Evolutionary conservation across 2,797 vertebrate species (phyloP).

Genomic region (Tenualosa ilisha): DNA sequence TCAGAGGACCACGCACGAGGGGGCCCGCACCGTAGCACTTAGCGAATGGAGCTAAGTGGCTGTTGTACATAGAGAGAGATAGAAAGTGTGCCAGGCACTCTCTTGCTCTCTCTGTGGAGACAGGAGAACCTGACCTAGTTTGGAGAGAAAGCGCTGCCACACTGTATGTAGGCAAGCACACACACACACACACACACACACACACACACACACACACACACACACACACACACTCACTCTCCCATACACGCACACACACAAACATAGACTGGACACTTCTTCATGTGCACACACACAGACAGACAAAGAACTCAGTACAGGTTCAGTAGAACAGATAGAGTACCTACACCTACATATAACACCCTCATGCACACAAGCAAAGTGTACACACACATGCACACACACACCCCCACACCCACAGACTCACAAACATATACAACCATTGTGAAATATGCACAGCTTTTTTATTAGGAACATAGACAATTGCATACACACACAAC

Average conservation of each 20-base stretch:
- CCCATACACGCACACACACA: not conserved
- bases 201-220: not conserved
- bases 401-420: not conserved
- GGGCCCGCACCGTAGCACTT: not conserved
- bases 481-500: not conserved
- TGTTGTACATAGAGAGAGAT: not conserved
- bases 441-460: not conserved
- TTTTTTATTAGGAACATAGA: not conserved
- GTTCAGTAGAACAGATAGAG: no score
- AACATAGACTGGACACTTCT: not conserved
- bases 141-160: not conserved
- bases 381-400: not conserved
- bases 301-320: no score
- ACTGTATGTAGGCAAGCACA: not conserved
- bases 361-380: not conserved
- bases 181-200: not conserved
- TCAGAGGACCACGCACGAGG: not conserved
- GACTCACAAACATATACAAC: not conserved
- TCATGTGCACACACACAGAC: not conserved
- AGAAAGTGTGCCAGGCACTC: not conserved
- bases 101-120: not conserved
- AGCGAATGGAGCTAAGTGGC: slow-evolving; percentile 4
- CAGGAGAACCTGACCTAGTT: not conserved
- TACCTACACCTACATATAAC: not conserved
- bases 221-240: not conserved